Evolutionary conservation across 2,888 invertebrate species (phyloP).

Genomic region (Thereva unica): DNA sequence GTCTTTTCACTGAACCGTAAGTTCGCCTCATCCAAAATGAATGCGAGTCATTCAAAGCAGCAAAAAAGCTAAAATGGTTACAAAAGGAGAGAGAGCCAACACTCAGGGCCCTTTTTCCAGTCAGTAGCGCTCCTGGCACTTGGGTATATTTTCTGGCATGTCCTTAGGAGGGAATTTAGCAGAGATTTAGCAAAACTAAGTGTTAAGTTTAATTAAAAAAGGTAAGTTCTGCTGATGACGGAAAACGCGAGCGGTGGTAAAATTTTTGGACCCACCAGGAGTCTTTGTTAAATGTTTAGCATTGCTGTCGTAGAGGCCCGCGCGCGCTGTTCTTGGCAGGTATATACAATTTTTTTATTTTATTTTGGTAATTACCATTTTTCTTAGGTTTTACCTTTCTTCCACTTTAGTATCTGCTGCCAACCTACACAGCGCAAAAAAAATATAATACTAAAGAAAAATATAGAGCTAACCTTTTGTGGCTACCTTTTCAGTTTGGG

Average conservation of each 20-base stretch:
- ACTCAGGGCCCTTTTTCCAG: constrained; percentile 11
- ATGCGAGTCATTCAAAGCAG: constrained; percentile 27
- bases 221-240: constrained; percentile 26
- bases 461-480: no score
- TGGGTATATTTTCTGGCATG: neutral
- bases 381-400: no score
- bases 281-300: no score
- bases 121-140: neutral
- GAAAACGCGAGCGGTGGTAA: neutral
- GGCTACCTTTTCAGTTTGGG: no score
- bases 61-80: constrained; percentile 23
- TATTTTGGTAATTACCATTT: no score
- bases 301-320: no score
- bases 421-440: no score
- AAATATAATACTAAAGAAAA: no score
- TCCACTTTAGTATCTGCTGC: no score
- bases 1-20: constrained; percentile 29
- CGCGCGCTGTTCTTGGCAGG: no score
- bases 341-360: no score
- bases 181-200: constrained; percentile 30
- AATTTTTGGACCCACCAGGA: constrained; percentile 7
- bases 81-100: constrained; percentile 16
- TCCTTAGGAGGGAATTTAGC: constrained; percentile 21
- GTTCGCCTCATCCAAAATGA: constrained; percentile 26
- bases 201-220: constrained; percentile 26